Conservation (phyloP, 2,797 vertebrate species). For the Sebastes wilsoni region DNA sequence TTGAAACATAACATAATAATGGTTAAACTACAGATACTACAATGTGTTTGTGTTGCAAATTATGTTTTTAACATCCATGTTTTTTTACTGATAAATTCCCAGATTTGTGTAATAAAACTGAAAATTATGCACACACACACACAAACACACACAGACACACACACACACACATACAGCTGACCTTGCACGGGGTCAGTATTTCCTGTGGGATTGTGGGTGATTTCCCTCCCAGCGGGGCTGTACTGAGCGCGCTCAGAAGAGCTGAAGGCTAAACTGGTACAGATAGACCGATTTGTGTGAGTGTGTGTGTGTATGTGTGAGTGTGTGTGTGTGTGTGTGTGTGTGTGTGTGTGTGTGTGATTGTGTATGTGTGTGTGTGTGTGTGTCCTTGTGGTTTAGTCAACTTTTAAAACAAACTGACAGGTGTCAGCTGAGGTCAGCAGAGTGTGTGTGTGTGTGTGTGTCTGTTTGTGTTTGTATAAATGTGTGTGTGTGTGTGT, state of each 20-base stretch:
- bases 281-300: background rate
- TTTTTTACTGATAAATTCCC: too few species aligned
- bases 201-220: slow-evolving; percentile 14
- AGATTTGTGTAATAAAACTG: too few species aligned
- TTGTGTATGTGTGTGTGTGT: too few species aligned
- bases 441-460: slow-evolving; percentile 1
- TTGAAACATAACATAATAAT: too few species aligned
- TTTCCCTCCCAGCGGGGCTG: slow-evolving; percentile 2
- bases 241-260: background rate
- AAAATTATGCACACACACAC: background rate
- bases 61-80: too few species aligned
- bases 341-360: background rate
- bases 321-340: background rate
- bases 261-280: slow-evolving; percentile 2
- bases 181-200: background rate
- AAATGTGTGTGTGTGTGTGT: background rate
- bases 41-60: too few species aligned
- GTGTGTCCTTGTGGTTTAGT: background rate
- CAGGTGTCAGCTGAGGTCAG: slow-evolving; percentile 33
- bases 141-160: background rate
- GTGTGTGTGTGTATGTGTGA: background rate
- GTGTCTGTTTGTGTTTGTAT: slow-evolving; percentile 1
- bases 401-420: slow-evolving; percentile 33
- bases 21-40: too few species aligned
- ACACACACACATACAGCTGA: background rate